Evolutionary conservation across 2,113 vertebrate species (phyloP), one percentile per base, ranked within the genome.

Genomic region (Murina feae): DNA sequence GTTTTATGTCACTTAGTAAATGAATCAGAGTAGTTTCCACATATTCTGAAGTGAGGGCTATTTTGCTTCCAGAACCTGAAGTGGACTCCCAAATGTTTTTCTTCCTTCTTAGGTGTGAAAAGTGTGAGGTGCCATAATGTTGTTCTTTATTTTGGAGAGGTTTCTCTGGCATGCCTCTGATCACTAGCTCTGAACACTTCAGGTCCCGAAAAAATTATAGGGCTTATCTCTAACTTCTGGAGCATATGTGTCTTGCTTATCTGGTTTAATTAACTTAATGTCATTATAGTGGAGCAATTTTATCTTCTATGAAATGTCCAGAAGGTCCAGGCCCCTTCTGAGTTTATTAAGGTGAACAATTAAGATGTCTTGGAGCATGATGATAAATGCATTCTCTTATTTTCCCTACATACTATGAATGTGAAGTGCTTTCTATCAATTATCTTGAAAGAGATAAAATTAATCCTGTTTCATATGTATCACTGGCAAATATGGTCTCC

Each of bases 221-320:
- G 65, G 21, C 71, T 82, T n/a, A 25, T 51, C 39, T 76, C 39
- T 87, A 21, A 92, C 55, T 51, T 84, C 0, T 58, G n/a, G 21
- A 44, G 4, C 17, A 68, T 74, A 28, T 83, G 65, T 51, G 32
- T 63, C 49, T 88, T 85, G 17, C 17, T 91, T n/a, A 72, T 81
- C 37, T 69, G 14, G 18, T 44, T 76, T 88, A 95, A 88, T 88
- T 79, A 96, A 93, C 66, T 76, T 71, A 55, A 35, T 81, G 28
- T 81, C 83, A 95, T 91, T 28, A 91, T 5, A 82, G 66, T 91
- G 25, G 44, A 81, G 3, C n/a, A 74, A 9, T 65, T 89, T 89
- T 85, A 80, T 91, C 65, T 90, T 83, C 58, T 72, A 9, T 71
- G 60, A 96, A 86, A 86, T 65, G 9, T 86, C 44, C 68, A 82